Percentiles rank a stretch among this genome's conserved stretches.
Conservation (phyloP, 2,797 vertebrate genomes). For the Halcyon leucocephala region DNA sequence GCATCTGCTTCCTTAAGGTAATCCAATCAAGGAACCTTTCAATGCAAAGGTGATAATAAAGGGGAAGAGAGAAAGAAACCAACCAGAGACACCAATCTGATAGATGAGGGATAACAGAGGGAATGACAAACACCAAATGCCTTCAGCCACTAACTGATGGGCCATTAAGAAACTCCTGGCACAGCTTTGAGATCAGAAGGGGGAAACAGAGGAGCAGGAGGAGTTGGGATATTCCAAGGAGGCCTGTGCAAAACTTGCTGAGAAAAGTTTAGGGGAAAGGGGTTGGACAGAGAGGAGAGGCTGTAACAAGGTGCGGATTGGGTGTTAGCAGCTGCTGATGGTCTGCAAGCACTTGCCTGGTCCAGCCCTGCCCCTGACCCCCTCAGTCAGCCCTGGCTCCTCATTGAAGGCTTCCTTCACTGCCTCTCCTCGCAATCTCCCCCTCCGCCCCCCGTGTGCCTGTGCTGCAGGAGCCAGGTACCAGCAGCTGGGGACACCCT, state of each 20-base stretch:
- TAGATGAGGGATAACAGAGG: background rate
- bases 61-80: background rate
- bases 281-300: background rate
- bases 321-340: background rate
- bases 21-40: background rate
- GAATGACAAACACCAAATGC: background rate
- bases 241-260: background rate
- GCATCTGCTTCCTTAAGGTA: background rate
- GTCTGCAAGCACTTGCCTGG: background rate
- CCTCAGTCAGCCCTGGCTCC: background rate
- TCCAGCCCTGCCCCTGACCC: background rate
- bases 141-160: background rate
- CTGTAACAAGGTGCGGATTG: background rate
- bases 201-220: background rate
- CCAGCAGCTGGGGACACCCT: background rate
- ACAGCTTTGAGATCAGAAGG: background rate
- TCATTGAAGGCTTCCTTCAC: background rate
- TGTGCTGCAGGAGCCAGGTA: background rate
- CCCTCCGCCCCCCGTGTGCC: background rate
- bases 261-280: background rate
- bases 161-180: background rate
- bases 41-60: background rate
- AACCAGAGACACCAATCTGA: background rate
- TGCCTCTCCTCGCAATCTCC: no score
- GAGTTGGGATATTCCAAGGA: fast-evolving